Evolutionary conservation across 2,888 invertebrate genomes (phyloP), one percentile per base, ranked within the genome.

Genomic region (Coecobrya sp.): DNA sequence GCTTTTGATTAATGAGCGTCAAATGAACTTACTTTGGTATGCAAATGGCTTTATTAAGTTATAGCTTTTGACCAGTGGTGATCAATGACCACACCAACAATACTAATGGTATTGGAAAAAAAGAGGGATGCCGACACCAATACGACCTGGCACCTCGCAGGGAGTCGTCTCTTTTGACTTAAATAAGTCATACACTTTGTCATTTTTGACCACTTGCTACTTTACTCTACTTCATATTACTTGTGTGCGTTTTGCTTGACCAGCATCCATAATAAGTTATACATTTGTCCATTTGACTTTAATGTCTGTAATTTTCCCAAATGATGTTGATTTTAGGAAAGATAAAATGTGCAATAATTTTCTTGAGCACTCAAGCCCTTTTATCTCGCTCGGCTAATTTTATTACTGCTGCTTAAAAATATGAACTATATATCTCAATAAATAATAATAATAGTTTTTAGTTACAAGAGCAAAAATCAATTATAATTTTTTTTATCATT

Each of bases 271-370:
- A 19, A 3, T 65, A 27, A 65, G 65, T 73, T 1, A n/a, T 45
- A 11, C 7, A n/a, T 73, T 73, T 68, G 42, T 70, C 42, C 70
- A 76, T 11, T 45, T 27, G 45, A 76, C 45, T 76, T 42, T 76
- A 45, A 79, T 79, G 52, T 27, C 27, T 27, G 5, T 52, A 79
- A 52, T 79, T 79, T 79, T 22, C 52, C 49, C 49, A 79, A 79
- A 49, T 52, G 52, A 52, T 79, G 79, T 79, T 52, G 79, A 79
- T 79, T 79, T 79, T 52, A 27, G 79, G 8, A 52, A 7, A 79
- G 79, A 79, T 79, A 79, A 79, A 22, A 52, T 45, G 73, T 79
- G 25, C 27, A 79, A 25, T 42, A 73, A 42, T 59, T 59, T 59
- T 7, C 2, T 59, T 11, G 49, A 19, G 30, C 13, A 68, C 2